Conservation (phyloP, 2,797 vertebrate genomes). For the Orientallactaga sibirica region DNA sequence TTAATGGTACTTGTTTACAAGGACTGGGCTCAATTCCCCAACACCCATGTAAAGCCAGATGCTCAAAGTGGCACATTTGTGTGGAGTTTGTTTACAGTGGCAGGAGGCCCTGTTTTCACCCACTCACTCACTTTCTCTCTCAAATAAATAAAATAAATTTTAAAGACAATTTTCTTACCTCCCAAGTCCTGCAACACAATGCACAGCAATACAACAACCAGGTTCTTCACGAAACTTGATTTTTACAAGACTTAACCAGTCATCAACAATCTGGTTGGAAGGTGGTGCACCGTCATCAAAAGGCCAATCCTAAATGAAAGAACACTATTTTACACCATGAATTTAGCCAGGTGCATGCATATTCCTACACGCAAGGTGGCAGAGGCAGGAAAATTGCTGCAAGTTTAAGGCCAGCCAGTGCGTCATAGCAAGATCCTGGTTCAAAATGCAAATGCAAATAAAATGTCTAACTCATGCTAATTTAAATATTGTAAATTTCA, state of each 20-base stretch:
- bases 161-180: slow-evolving; percentile 89
- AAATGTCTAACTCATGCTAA: background rate
- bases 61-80: too few relatives aligned
- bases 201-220: slow-evolving; percentile 98
- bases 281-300: slow-evolving; percentile 99
- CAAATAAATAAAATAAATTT: too few relatives aligned
- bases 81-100: too few relatives aligned
- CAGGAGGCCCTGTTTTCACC: too few relatives aligned
- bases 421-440: too few relatives aligned
- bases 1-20: too few relatives aligned
- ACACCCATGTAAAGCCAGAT: too few relatives aligned
- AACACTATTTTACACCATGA: slow-evolving; percentile 1
- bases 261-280: slow-evolving; percentile 98
- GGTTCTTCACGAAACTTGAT: slow-evolving; percentile 99
- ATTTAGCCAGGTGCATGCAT: background rate
- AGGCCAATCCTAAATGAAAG: slow-evolving; percentile 94
- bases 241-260: slow-evolving; percentile 99
- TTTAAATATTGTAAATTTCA: background rate
- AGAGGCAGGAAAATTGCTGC: background rate
- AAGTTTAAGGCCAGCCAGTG: too few relatives aligned
- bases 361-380: background rate
- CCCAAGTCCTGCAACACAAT: slow-evolving; percentile 98
- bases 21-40: too few relatives aligned
- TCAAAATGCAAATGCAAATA: background rate
- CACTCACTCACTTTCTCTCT: too few relatives aligned